phyloP scores from a whole-genome alignment of 1,140 invertebrate species.

The Lethocerus indicus region DNA sequence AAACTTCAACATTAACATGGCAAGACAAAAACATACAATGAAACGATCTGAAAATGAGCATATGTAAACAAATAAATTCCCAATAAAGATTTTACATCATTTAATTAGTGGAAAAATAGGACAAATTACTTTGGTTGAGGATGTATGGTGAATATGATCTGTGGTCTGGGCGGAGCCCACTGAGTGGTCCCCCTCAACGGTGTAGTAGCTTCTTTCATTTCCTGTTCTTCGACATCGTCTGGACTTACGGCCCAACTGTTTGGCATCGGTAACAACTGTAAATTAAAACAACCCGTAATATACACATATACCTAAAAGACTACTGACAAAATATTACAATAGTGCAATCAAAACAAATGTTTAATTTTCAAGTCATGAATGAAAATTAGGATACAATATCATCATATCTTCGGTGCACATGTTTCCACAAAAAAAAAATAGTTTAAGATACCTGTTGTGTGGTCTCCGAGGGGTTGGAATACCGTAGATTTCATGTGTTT shows the following conservation, averaged over 20 bases:
- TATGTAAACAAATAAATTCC: no score
- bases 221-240: conserved; percentile 31
- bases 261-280: conserved; percentile 51
- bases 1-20: no score
- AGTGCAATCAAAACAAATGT: no score
- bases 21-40: no score
- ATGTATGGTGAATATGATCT: conserved; percentile 71
- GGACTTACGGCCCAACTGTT: conserved; percentile 42
- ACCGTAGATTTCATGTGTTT: no score
- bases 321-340: no score
- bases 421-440: neutral
- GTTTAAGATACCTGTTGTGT: neutral
- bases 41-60: no score
- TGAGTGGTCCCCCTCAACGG: conserved; percentile 50
- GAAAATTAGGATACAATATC: no score
- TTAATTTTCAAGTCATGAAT: no score
- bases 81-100: no score
- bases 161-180: conserved; percentile 71
- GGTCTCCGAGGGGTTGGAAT: neutral
- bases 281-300: conserved; percentile 15
- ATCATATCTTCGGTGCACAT: neutral
- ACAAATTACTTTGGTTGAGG: conserved; percentile 43
- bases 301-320: no score
- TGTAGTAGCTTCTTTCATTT: conserved; percentile 29
- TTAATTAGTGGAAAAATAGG: neutral